Conservation (phyloP, 2,113 vertebrate species). For the Hippopotamus amphibius region DNA sequence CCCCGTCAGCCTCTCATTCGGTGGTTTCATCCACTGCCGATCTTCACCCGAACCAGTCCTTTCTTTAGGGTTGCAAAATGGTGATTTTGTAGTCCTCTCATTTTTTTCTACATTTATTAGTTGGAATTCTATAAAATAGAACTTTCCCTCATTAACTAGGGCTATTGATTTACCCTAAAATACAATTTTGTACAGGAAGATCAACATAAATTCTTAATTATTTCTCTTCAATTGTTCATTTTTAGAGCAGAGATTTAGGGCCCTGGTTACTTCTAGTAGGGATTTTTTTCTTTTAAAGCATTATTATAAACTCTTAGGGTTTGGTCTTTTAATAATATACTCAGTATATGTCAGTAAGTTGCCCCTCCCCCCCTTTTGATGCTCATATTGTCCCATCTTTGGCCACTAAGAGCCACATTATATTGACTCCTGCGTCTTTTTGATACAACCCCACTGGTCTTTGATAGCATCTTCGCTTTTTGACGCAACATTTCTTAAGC, state of each 20-base stretch:
- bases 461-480: background rate
- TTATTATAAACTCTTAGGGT: background rate
- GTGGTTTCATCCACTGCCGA: background rate
- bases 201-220: background rate
- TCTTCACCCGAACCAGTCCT: background rate
- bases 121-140: background rate
- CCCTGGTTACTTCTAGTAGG: background rate
- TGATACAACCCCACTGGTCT: background rate
- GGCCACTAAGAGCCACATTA: background rate
- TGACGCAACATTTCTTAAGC: background rate
- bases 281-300: background rate
- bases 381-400: background rate
- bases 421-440: background rate
- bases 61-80: background rate
- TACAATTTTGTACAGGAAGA: background rate
- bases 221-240: conserved; percentile 35
- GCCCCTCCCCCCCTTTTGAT: background rate
- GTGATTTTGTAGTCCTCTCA: background rate
- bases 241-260: conserved; percentile 9
- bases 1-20: background rate
- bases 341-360: background rate
- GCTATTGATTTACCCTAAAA: background rate
- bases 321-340: background rate
- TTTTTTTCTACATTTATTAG: background rate
- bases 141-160: background rate